Percentiles rank a stretch among this genome's conserved stretches.
These are phyloP conservation scores for Dendroctonus ponderosae DNA, from an alignment of 1,140 invertebrate species.

Conservation along the genomic window DNA sequence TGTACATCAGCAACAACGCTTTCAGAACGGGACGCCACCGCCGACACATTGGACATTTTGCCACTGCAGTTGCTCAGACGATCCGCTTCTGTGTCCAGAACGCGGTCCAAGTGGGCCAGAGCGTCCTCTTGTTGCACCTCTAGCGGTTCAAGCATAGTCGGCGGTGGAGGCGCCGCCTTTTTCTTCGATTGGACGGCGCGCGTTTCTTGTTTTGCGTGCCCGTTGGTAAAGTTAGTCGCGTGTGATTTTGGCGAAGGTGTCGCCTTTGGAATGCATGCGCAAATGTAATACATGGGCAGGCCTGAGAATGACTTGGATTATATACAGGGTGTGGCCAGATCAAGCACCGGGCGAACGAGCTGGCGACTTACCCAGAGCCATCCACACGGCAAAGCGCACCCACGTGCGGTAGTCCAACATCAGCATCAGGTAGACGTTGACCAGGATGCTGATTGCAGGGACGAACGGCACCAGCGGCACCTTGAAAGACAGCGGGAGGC, in stretches of 20 bases:
- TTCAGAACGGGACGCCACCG: slow-evolving; percentile 32
- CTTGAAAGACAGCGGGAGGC: slow-evolving; percentile 39
- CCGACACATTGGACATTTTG: slow-evolving; percentile 37
- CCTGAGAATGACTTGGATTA: slow-evolving; percentile 31
- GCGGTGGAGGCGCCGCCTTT: slow-evolving; percentile 24
- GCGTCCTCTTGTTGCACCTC: slow-evolving; percentile 29
- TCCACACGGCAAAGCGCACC: slow-evolving; percentile 78
- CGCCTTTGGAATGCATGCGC: slow-evolving; percentile 14
- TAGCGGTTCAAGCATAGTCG: slow-evolving; percentile 14
- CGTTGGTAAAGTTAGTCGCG: too few species aligned
- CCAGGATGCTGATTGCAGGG: slow-evolving; percentile 72
- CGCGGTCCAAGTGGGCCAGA: slow-evolving; percentile 10
- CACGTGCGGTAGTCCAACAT: slow-evolving; percentile 74
- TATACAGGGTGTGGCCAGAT: slow-evolving; percentile 41
- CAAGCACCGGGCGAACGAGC: not conserved
- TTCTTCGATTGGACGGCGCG: slow-evolving; percentile 6
- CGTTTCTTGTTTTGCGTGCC: not conserved
- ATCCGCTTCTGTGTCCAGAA: slow-evolving; percentile 29
- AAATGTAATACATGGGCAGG: slow-evolving; percentile 42
- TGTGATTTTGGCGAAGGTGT: too few species aligned
- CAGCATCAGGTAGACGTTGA: slow-evolving; percentile 81
- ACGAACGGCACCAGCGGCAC: slow-evolving; percentile 78
- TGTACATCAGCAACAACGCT: slow-evolving; percentile 42
- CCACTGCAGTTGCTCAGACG: slow-evolving; percentile 25
- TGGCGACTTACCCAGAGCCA: slow-evolving; percentile 59